Evolutionary conservation across 37 sponge, comb jelly and placozoan genomes (phyloP).

Genomic region (Chondrilla cf. caribensis): DNA sequence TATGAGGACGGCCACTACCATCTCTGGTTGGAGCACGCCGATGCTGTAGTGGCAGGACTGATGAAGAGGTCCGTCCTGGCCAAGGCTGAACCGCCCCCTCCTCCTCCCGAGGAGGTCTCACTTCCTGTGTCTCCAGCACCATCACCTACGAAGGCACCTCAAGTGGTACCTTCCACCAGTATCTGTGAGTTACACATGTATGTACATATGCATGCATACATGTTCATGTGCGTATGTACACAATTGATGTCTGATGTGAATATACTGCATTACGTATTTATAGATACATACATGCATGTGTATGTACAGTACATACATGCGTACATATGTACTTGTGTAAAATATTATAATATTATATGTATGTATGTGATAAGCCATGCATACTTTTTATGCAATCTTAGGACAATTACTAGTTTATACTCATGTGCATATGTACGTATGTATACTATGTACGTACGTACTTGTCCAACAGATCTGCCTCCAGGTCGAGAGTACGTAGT

Average conservation of each 20-base stretch:
- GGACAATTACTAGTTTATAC: too few species aligned
- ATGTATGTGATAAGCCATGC: too few species aligned
- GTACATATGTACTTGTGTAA: neutral
- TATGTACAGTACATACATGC: neutral
- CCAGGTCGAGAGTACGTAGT: conserved; percentile 74
- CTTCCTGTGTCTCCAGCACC: neutral
- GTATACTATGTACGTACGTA: too few species aligned
- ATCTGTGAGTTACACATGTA: neutral
- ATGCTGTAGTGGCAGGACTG: conserved; percentile 62
- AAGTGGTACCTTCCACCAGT: neutral
- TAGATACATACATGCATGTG: neutral
- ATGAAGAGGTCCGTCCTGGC: conserved; percentile 85
- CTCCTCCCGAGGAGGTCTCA: neutral
- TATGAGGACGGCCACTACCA: conserved; percentile 85
- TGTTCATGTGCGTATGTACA: too few species aligned
- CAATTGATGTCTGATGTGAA: too few species aligned
- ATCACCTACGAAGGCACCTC: neutral
- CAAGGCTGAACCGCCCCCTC: conserved; percentile 38
- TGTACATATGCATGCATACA: neutral
- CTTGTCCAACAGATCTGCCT: conserved; percentile 40
- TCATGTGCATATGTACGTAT: too few species aligned
- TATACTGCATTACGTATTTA: neutral
- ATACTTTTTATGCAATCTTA: too few species aligned
- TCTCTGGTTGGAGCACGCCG: conserved; percentile 75
- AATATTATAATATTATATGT: neutral